Conservation (phyloP, 2,888 invertebrate species). For the Dioctria linearis region DNA sequence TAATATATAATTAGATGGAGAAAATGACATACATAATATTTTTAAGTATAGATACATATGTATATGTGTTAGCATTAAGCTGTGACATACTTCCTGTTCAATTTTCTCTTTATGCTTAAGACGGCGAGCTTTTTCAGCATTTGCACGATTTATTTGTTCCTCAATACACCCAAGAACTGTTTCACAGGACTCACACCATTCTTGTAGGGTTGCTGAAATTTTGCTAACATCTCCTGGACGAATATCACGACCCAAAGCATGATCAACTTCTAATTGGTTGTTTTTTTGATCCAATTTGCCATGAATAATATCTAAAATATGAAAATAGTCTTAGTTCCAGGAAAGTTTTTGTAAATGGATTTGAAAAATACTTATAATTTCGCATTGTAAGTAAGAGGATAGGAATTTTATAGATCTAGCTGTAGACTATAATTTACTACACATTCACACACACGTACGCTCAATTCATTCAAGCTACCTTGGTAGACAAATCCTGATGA, state of each 20-base stretch:
- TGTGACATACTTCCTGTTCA: conserved; percentile 83
- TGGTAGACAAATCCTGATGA: too few species aligned
- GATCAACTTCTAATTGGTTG: conserved; percentile 93
- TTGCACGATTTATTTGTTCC: conserved; percentile 89
- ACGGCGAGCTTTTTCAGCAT: conserved; percentile 85
- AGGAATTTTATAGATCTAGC: too few species aligned
- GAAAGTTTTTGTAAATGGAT: too few species aligned
- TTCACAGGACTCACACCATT: conserved; percentile 94
- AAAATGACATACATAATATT: neutral
- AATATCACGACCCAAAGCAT: conserved; percentile 94
- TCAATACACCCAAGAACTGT: conserved; percentile 91
- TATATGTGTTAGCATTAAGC: neutral
- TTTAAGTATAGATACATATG: too few species aligned
- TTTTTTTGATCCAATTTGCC: conserved; percentile 97
- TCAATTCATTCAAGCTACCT: too few species aligned
- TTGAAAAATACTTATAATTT: too few species aligned
- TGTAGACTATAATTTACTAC: too few species aligned
- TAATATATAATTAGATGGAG: neutral
- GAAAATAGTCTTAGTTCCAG: too few species aligned
- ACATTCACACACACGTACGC: too few species aligned
- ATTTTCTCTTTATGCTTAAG: conserved; percentile 85
- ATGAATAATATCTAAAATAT: conserved; percentile 85
- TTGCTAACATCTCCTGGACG: conserved; percentile 85
- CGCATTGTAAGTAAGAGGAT: too few species aligned
- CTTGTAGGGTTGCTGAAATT: conserved; percentile 85